Conservation (phyloP, 1,140 invertebrate species). For the Diachasma alloeum region DNA sequence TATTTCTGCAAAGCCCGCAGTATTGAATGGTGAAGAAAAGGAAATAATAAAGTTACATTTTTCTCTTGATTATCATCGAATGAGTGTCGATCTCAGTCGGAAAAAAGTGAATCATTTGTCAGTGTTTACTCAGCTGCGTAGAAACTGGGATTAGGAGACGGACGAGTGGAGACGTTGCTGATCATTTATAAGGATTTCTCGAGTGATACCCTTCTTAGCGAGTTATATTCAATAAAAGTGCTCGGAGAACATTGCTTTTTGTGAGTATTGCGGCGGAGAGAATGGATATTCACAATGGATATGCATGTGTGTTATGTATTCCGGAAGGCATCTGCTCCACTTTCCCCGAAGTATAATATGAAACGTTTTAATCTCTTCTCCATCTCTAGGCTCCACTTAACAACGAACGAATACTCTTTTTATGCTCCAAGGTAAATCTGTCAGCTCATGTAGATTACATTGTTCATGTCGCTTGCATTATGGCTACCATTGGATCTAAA, state of each 20-base stretch:
- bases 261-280: not conserved
- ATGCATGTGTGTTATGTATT: not conserved
- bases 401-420: constrained; percentile 6
- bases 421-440: constrained; percentile 1
- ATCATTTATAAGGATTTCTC: not conserved
- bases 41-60: not conserved
- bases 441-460: not conserved
- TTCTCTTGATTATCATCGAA: not conserved
- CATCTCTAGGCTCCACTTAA: not conserved
- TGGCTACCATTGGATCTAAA: not conserved
- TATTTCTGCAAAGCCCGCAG: not conserved
- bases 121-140: not conserved
- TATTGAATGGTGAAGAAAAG: not conserved
- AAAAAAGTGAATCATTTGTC: not conserved
- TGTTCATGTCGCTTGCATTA: not conserved
- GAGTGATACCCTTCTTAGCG: not conserved
- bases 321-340: not conserved
- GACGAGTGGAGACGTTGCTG: not conserved
- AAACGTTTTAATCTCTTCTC: constrained; percentile 4
- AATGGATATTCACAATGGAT: not conserved
- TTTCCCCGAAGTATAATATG: not conserved
- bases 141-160: not conserved
- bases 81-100: too few relatives aligned
- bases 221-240: not conserved
- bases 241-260: not conserved